Evolutionary conservation across 2,888 invertebrate species (phyloP).

Genomic region (Epinotia demarniana): DNA sequence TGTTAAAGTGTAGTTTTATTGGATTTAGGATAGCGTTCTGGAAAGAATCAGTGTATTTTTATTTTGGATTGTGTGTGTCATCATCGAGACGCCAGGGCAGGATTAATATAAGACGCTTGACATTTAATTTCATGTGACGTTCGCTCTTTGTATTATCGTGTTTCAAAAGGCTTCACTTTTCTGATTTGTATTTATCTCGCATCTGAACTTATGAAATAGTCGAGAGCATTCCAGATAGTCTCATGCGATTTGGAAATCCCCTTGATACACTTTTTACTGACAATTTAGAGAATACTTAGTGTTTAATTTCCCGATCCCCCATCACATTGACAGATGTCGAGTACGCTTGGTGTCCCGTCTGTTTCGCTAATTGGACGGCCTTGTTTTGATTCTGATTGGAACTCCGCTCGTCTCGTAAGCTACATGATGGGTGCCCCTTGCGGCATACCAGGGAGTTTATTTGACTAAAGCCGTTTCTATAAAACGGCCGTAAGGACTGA

Average conservation of each 20-base stretch:
- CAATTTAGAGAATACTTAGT: not conserved
- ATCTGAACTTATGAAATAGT: not conserved
- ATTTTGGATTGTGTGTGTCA: not conserved
- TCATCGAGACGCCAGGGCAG: not conserved
- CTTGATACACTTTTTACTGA: not conserved
- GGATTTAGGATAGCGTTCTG: not conserved
- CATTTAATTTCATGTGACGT: not conserved
- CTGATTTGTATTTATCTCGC: not conserved
- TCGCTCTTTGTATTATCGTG: not conserved
- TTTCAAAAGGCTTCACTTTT: not conserved
- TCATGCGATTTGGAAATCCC: not conserved
- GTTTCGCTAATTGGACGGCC: slow-evolving; percentile 19
- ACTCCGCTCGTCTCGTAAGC: not conserved
- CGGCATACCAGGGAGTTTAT: not conserved
- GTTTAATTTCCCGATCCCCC: not conserved
- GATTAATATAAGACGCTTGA: not conserved
- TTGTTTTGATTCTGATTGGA: slow-evolving; percentile 32
- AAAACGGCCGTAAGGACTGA: too few relatives aligned
- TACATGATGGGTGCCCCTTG: not conserved
- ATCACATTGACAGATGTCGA: slow-evolving; percentile 4
- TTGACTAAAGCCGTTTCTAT: too few relatives aligned
- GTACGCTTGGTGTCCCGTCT: not conserved
- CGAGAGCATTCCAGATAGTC: not conserved
- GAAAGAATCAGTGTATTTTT: not conserved
- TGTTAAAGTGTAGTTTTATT: not conserved